Evolutionary conservation across 2,113 vertebrate genomes (phyloP).

Genomic region (Plectropomus leopardus): DNA sequence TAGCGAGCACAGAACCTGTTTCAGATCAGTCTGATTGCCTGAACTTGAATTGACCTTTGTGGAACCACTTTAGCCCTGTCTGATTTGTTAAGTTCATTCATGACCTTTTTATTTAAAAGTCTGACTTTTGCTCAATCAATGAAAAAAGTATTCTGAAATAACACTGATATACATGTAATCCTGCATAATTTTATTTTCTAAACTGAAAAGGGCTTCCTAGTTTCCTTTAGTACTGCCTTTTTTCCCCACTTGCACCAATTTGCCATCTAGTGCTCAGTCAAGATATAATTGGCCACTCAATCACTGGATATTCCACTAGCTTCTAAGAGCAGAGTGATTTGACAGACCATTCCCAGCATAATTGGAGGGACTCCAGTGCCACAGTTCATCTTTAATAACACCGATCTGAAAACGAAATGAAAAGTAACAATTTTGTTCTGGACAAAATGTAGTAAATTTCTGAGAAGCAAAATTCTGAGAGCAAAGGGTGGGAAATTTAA

Average conservation of each 20-base stretch:
- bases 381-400: slow-evolving; percentile 56
- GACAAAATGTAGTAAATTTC: slow-evolving; percentile 29
- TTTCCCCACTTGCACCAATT: slow-evolving; percentile 20
- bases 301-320: slow-evolving; percentile 44
- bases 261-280: slow-evolving; percentile 48
- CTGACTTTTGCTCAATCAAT: slow-evolving; percentile 10
- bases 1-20: too few relatives aligned
- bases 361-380: slow-evolving; percentile 35
- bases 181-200: slow-evolving; percentile 34
- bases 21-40: too few relatives aligned
- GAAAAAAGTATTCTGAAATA: slow-evolving; percentile 8
- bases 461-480: slow-evolving; percentile 11
- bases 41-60: too few relatives aligned
- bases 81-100: too few relatives aligned
- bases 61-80: too few relatives aligned
- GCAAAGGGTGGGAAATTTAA: slow-evolving; percentile 10
- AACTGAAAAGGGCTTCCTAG: background rate
- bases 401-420: slow-evolving; percentile 33
- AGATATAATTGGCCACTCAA: slow-evolving; percentile 53
- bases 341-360: slow-evolving; percentile 59
- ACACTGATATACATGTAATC: slow-evolving; percentile 14
- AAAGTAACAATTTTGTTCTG: slow-evolving; percentile 33
- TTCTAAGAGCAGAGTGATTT: slow-evolving; percentile 47
- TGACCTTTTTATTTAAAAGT: background rate
- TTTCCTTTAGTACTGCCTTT: slow-evolving; percentile 28